Base-by-base conservation (phyloP, 2,888 invertebrate genomes). In the Dicyrtoma fusca region DNA sequence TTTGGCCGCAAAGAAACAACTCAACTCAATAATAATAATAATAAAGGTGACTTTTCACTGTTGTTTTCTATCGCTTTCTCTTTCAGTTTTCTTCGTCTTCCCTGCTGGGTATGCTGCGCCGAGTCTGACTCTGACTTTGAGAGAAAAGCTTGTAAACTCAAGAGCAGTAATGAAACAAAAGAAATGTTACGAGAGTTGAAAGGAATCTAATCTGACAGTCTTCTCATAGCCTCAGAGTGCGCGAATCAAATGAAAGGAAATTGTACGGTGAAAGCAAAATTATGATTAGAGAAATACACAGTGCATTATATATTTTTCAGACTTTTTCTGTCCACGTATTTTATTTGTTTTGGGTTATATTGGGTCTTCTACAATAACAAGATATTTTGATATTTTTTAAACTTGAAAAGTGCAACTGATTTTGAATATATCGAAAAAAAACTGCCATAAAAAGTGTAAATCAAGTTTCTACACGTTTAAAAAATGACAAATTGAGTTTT, bases 1-100 rank as follows among this genome's bases (percentile, higher is more conserved):
- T 70, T 70, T 70, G 53, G 66, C 55, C 66, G 34, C 64, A 42
- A 61, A 42, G 44, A 34, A 34, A 49, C 49, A 49, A 49, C 17
- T 17, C 49, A 49, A 14, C 17, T 17, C 49, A 49, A 14, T 49
- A 17, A n/a, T 49, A 49, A 14, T 49, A 3, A 17, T 49, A 14
- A 26, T 61, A 25, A 19, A 17, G 44, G 5, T 42, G 21, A 59
- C 59, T 59, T 62, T 59, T 19, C 23, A 21, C 25, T 42, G 21
- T 45, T 25, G n/a, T 47, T 72, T 72, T 49, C 71, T 55, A 26
- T 64, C 55, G 42, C 63, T 71, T 70, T 55, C 53, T 45, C 64
- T 44, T 59, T 44, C 13, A 34, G 34, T 26, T 49, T 49, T 49
- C 11, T 19, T 34, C 44, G 19, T 49, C 49, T 19, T 17, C 11